These are phyloP conservation scores for Molothrus aeneus DNA, from an alignment of 2,797 vertebrate genomes.

Conservation along the genomic window DNA sequence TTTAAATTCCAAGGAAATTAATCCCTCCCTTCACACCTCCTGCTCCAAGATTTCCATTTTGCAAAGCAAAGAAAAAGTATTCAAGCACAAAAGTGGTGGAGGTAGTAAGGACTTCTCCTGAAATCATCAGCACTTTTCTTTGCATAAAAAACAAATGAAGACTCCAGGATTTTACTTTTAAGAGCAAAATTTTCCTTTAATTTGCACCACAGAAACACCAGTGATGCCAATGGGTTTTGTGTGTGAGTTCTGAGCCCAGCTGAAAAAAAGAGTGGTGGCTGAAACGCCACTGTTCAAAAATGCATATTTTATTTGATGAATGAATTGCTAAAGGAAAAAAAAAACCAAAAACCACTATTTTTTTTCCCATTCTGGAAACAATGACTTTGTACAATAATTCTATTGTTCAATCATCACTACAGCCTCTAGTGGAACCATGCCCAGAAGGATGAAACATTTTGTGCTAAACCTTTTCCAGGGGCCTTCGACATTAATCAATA, in stretches of 20 bases:
- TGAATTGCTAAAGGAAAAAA: background rate
- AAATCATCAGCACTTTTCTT: background rate
- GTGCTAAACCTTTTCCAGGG: constrained; percentile 17
- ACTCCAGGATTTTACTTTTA: background rate
- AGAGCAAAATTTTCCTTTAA: background rate
- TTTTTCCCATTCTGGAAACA: constrained; percentile 14
- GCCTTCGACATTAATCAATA: constrained; percentile 41
- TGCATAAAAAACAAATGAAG: background rate
- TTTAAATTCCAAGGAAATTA: constrained; percentile 49
- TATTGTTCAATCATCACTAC: background rate
- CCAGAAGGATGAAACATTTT: constrained; percentile 33
- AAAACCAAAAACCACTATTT: background rate
- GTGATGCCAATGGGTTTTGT: background rate
- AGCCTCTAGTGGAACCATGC: constrained; percentile 4
- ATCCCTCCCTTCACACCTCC: background rate
- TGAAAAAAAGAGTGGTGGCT: background rate
- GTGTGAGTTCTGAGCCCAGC: background rate
- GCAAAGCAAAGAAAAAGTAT: constrained; percentile 12
- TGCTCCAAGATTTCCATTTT: constrained; percentile 31
- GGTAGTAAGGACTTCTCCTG: background rate
- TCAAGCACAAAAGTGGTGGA: background rate
- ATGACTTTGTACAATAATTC: background rate
- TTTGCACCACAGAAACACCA: background rate
- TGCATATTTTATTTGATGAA: background rate
- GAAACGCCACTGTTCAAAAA: background rate